Evolutionary conservation across 1,140 invertebrate species (phyloP).

Genomic region (Hycleus phaleratus): DNA sequence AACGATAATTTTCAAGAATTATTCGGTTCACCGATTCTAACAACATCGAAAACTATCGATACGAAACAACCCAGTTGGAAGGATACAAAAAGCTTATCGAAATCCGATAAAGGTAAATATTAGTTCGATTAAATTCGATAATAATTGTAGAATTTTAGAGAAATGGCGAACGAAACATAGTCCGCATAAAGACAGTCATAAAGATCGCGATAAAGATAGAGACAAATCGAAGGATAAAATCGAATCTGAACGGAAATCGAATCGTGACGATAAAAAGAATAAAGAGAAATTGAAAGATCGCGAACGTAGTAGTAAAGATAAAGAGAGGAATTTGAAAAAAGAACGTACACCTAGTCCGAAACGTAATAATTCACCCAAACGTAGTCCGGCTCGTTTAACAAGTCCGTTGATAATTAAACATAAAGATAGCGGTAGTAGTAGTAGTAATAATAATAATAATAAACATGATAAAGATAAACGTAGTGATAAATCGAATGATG

Average conservation of each 20-base stretch:
- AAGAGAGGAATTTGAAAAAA: slow-evolving; percentile 18
- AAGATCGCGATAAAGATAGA: slow-evolving; percentile 19
- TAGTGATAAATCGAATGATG: slow-evolving; percentile 20
- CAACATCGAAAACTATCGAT: slow-evolving; percentile 57
- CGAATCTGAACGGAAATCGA: slow-evolving; percentile 52
- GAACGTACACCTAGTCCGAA: slow-evolving; percentile 30
- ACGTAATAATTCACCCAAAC: slow-evolving; percentile 40
- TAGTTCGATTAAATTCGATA: not conserved
- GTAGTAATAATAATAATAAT: slow-evolving; percentile 21
- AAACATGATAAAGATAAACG: slow-evolving; percentile 38
- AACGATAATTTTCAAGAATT: slow-evolving; percentile 59
- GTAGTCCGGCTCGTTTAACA: slow-evolving; percentile 49
- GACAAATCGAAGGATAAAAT: slow-evolving; percentile 44
- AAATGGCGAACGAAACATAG: slow-evolving; percentile 41
- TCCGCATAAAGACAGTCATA: slow-evolving; percentile 45
- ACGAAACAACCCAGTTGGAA: slow-evolving; percentile 42
- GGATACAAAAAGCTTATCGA: slow-evolving; percentile 33
- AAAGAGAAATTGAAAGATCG: slow-evolving; percentile 55
- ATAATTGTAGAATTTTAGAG: not conserved
- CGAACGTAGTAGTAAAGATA: slow-evolving; percentile 51
- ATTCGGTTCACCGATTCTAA: slow-evolving; percentile 71
- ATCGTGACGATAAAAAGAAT: slow-evolving; percentile 53
- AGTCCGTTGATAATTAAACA: slow-evolving; percentile 47
- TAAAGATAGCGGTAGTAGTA: slow-evolving; percentile 31
- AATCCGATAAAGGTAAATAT: slow-evolving; percentile 54